Conservation (phyloP, 2,888 invertebrate genomes). For the Chrysolina haemoptera region DNA sequence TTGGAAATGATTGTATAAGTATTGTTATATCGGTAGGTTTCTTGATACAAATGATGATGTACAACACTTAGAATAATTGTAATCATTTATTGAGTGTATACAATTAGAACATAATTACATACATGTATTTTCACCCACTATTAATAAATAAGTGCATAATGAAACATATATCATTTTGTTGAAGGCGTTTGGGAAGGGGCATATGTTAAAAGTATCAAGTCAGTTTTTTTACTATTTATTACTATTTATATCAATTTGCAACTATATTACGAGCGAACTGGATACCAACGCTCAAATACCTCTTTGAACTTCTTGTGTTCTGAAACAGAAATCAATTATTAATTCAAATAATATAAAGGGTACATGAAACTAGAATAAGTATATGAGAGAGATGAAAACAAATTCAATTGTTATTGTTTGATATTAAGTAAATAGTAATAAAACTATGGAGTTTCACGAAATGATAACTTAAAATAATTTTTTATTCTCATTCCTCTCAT, state of each 20-base stretch:
- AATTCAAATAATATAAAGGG: neutral
- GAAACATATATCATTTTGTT: neutral
- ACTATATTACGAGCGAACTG: conserved; percentile 73
- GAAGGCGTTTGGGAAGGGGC: neutral
- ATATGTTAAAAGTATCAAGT: neutral
- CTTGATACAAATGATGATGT: conserved; percentile 64
- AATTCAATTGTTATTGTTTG: no score
- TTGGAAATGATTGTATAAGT: conserved; percentile 64
- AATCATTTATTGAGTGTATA: conserved; percentile 65
- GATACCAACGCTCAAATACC: conserved; percentile 77
- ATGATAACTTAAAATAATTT: no score
- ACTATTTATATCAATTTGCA: conserved; percentile 25
- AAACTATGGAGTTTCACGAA: no score
- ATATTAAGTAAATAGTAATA: no score
- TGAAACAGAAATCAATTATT: conserved; percentile 66
- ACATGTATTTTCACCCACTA: conserved; percentile 66
- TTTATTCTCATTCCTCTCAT: no score
- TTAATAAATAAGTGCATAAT: conserved; percentile 59
- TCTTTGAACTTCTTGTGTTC: conserved; percentile 77
- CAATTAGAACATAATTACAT: conserved; percentile 61
- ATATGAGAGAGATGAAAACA: no score
- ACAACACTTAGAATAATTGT: conserved; percentile 64
- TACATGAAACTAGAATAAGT: no score
- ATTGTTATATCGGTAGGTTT: conserved; percentile 65
- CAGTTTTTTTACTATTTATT: conserved; percentile 4